Evolutionary conservation across 2,113 vertebrate genomes (phyloP).

Genomic region (Paramisgurnus dabryanus): DNA sequence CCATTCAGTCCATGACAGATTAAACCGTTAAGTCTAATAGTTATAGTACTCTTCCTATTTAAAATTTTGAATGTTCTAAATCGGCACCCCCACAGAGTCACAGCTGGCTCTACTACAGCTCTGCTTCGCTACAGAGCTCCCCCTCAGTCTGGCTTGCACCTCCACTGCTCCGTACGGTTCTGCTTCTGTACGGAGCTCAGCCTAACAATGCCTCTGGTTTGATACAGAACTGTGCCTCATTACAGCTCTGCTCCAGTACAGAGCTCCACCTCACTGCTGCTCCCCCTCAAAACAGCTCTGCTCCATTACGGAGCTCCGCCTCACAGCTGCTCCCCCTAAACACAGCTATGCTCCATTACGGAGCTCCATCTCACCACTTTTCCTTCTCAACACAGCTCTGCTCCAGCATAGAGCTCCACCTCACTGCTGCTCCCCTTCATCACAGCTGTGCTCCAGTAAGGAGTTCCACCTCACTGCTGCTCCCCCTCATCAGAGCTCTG

Average conservation of each 20-base stretch:
- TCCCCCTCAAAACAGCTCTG: constrained; percentile 24
- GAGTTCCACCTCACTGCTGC: too few species aligned
- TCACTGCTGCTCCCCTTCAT: not conserved
- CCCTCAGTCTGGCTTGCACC: too few species aligned
- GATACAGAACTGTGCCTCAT: too few species aligned
- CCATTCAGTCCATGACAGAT: constrained; percentile 44
- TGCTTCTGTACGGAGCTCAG: too few species aligned
- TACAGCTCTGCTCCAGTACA: too few species aligned
- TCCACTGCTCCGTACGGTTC: too few species aligned
- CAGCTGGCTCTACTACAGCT: constrained; percentile 60
- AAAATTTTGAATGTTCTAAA: constrained; percentile 57
- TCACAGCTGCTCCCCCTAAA: too few species aligned
- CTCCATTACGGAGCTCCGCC: constrained; percentile 20
- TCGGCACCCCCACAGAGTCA: constrained; percentile 63
- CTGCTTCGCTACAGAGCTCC: not conserved
- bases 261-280: too few species aligned
- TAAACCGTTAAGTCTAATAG: constrained; percentile 35
- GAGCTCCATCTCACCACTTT: not conserved
- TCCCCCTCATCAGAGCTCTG: too few species aligned
- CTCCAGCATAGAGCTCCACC: constrained; percentile 43
- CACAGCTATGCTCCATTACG: constrained; percentile 8
- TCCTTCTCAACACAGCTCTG: too few species aligned
- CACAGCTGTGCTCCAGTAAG: too few species aligned
- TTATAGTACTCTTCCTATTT: not conserved
- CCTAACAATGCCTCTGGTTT: too few species aligned